Conservation (phyloP, 2,113 vertebrate genomes). For the Istiophorus platypterus region DNA sequence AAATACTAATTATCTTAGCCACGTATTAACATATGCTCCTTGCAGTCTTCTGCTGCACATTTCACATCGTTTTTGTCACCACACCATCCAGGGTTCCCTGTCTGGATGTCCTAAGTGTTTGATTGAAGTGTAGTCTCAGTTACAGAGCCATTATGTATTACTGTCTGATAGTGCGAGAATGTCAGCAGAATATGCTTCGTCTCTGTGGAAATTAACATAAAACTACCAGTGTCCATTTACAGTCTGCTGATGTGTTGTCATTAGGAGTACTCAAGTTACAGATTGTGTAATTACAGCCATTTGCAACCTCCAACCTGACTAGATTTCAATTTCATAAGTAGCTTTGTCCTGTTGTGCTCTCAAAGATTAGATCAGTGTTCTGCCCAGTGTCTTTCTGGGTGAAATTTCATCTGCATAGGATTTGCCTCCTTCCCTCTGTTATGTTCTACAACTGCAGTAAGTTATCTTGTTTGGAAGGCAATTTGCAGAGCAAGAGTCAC, state of each 20-base stretch:
- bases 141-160: conserved; percentile 58
- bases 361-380: conserved; percentile 54
- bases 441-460: not conserved
- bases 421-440: conserved; percentile 24
- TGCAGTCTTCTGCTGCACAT: not conserved
- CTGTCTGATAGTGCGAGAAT: conserved; percentile 6
- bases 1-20: conserved; percentile 3
- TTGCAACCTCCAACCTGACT: conserved; percentile 28
- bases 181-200: conserved; percentile 1
- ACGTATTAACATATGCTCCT: conserved; percentile 20
- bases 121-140: conserved; percentile 56
- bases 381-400: conserved; percentile 36
- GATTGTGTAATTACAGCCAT: conserved; percentile 51
- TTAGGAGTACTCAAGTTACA: conserved; percentile 42
- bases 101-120: conserved; percentile 45
- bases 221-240: conserved; percentile 15
- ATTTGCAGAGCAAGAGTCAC: not conserved
- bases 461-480: conserved; percentile 1
- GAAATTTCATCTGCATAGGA: conserved; percentile 71
- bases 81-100: conserved; percentile 8
- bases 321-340: conserved; percentile 9
- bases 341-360: conserved; percentile 14
- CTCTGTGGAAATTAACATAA: conserved; percentile 3
- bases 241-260: conserved; percentile 14
- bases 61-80: not conserved